A percentile compares a stretch with the other conserved stretches of the same genome.
These are phyloP conservation scores for Rhyacophila evoluta DNA, from an alignment of 2,888 invertebrate genomes.

Conservation along the genomic window DNA sequence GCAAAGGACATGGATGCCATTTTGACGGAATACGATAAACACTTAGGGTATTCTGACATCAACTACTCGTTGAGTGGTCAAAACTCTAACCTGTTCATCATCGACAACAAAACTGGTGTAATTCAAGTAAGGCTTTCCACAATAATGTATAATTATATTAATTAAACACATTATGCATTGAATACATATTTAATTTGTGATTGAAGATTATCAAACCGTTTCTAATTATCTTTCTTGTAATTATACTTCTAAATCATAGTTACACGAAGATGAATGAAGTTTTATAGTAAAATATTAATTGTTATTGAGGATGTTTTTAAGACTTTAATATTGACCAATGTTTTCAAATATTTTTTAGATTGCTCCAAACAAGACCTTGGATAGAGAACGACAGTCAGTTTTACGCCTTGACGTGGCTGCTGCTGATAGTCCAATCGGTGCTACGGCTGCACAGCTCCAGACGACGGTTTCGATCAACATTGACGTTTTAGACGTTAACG, in stretches of 20 bases:
- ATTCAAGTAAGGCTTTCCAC: conserved; percentile 67
- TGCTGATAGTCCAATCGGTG: conserved; percentile 79
- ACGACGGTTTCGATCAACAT: conserved; percentile 75
- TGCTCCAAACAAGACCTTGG: conserved; percentile 75
- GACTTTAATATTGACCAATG: no score
- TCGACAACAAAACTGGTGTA: conserved; percentile 77
- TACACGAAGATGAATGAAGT: no score
- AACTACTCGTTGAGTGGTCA: conserved; percentile 80
- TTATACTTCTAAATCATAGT: no score
- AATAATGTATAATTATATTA: background rate
- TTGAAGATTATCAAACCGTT: background rate
- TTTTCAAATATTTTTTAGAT: conserved; percentile 66
- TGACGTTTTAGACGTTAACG: conserved; percentile 82
- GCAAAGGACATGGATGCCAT: conserved; percentile 80
- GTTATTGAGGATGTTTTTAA: no score
- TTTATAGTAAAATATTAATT: no score
- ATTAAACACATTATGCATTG: background rate
- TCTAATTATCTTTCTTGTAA: no score
- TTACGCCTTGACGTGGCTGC: conserved; percentile 80
- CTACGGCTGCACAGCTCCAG: conserved; percentile 72
- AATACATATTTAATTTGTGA: conserved; percentile 15
- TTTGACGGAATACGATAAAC: conserved; percentile 69
- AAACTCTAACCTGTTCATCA: conserved; percentile 78
- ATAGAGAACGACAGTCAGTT: conserved; percentile 79
- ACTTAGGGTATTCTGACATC: conserved; percentile 77